A percentile compares a stretch with the other conserved stretches of the same genome.
Conservation (phyloP, 1,140 invertebrate species). For the Hycleus phaleratus region DNA sequence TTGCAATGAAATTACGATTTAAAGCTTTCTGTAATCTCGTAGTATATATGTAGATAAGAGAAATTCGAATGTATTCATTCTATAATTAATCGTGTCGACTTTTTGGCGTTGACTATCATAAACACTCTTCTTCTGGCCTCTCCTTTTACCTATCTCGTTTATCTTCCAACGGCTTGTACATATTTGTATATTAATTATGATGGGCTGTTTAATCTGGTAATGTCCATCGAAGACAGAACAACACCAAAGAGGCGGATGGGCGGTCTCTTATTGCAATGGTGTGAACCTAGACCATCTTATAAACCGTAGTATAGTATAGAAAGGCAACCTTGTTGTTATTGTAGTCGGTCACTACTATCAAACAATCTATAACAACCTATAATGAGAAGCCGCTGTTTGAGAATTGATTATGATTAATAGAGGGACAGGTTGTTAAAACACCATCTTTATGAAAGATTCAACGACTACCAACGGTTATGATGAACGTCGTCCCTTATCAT, state of each 20-base stretch:
- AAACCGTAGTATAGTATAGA: slow-evolving; percentile 10
- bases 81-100: slow-evolving; percentile 3
- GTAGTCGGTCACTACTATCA: slow-evolving; percentile 28
- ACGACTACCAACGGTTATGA: neutral
- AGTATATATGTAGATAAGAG: neutral
- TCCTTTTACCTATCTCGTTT: neutral
- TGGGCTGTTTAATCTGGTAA: slow-evolving; percentile 16
- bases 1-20: no score
- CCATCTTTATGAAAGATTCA: slow-evolving; percentile 11
- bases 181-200: slow-evolving; percentile 19
- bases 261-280: slow-evolving; percentile 21
- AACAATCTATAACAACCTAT: slow-evolving; percentile 40
- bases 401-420: slow-evolving; percentile 41
- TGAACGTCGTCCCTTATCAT: no score
- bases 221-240: slow-evolving; percentile 4
- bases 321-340: no score
- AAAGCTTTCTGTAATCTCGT: no score
- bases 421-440: slow-evolving; percentile 21
- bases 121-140: no score
- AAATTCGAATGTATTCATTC: neutral
- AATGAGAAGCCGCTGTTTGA: slow-evolving; percentile 37
- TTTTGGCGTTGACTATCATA: neutral
- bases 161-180: neutral
- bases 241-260: slow-evolving; percentile 13
- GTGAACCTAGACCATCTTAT: neutral